A percentile compares a stretch with the other conserved stretches of the same genome.
phyloP scores from a whole-genome alignment of 2,113 vertebrate species.

The Phyllostomus discolor region DNA sequence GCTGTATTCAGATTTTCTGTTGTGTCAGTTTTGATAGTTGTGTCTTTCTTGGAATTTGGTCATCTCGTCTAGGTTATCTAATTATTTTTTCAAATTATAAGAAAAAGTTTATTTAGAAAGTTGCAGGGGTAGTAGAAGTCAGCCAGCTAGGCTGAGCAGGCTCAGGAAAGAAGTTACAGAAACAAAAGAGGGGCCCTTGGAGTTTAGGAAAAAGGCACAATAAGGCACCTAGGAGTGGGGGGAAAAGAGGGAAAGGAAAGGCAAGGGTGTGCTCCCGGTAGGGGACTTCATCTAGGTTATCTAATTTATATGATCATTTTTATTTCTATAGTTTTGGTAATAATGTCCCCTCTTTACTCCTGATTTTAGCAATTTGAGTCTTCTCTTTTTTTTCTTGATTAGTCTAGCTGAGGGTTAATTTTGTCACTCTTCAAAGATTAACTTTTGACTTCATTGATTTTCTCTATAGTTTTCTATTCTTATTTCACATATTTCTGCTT shows the following conservation, averaged over 20 bases:
- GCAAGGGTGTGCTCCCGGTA: neutral
- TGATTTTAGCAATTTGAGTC: neutral
- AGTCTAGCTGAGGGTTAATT: neutral
- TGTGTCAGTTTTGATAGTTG: neutral
- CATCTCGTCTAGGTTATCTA: neutral
- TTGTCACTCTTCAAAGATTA: neutral
- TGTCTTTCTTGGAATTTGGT: neutral
- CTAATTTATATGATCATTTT: neutral
- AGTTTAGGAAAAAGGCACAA: neutral
- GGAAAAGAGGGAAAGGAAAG: neutral
- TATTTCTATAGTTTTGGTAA: neutral
- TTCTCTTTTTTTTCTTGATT: neutral
- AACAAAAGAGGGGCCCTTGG: neutral
- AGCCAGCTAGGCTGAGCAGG: neutral
- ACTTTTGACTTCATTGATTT: conserved; percentile 8
- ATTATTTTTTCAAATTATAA: neutral
- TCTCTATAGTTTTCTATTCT: neutral
- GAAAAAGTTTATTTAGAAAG: neutral
- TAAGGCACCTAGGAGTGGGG: neutral
- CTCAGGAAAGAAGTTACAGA: neutral
- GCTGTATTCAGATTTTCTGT: neutral
- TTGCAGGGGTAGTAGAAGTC: neutral
- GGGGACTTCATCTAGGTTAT: neutral
- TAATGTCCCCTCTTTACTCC: neutral
- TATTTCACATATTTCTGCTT: neutral